phyloP scores from a whole-genome alignment of 2,888 invertebrate genomes.

The Cactoblastis cactorum region DNA sequence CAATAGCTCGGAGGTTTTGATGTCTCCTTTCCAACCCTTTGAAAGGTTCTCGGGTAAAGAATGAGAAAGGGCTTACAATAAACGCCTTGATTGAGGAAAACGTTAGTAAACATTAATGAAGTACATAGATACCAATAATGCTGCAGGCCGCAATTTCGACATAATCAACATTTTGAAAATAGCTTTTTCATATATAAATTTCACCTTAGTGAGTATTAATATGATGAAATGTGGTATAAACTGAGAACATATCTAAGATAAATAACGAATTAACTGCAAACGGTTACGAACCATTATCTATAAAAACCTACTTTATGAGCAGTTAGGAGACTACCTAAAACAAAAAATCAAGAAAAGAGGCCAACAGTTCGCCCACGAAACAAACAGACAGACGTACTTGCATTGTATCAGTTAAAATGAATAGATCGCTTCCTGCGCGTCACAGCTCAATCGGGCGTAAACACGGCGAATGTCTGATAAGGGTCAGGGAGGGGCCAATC shows the following conservation, averaged over 20 bases:
- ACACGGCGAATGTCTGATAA: constrained; percentile 49
- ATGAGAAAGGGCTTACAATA: constrained; percentile 1
- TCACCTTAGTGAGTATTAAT: not conserved
- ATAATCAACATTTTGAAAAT: not conserved
- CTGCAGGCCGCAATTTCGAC: not conserved
- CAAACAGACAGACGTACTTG: constrained; percentile 38
- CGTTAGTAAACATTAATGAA: constrained; percentile 6
- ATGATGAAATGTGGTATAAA: no score
- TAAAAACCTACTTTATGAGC: not conserved
- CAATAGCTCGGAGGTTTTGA: constrained; percentile 3
- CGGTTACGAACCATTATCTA: no score
- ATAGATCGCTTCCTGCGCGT: constrained; percentile 43
- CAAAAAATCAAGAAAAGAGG: constrained; percentile 26
- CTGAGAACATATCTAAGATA: no score
- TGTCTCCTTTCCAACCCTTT: constrained; percentile 4
- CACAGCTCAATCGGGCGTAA: constrained; percentile 36
- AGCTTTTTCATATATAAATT: not conserved
- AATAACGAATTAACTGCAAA: no score
- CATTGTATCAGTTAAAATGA: constrained; percentile 34
- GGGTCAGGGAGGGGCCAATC: constrained; percentile 40
- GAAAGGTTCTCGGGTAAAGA: not conserved
- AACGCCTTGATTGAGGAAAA: constrained; percentile 6
- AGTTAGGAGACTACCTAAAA: constrained; percentile 1
- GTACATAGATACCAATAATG: not conserved
- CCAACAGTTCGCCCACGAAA: constrained; percentile 26